A percentile compares a stretch with the other conserved stretches of the same genome.
These are phyloP conservation scores for Aleiodes leptofemur DNA, from an alignment of 2,888 invertebrate species.

Conservation along the genomic window DNA sequence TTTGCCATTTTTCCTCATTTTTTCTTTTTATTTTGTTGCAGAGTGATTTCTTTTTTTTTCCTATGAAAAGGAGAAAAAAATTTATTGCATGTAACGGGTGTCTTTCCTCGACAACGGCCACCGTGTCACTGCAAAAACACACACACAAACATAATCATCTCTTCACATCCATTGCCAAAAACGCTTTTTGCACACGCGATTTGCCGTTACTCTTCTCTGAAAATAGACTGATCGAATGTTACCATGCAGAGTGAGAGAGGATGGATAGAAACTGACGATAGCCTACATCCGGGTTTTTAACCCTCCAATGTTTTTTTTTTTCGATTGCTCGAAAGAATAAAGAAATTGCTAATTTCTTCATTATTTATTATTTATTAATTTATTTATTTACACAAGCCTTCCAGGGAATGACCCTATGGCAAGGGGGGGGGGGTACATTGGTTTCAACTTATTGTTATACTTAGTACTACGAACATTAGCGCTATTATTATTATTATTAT, in stretches of 20 bases:
- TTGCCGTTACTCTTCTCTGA: slow-evolving; percentile 2
- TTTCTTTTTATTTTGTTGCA: neutral
- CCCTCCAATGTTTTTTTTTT: slow-evolving; percentile 8
- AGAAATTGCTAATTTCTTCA: neutral
- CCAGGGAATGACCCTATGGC: no score
- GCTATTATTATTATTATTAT: no score
- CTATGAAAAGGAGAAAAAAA: neutral
- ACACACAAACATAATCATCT: neutral
- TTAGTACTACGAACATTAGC: no score
- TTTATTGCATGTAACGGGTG: slow-evolving; percentile 42
- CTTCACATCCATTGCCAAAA: slow-evolving; percentile 18
- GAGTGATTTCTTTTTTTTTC: neutral
- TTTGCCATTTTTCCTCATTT: neutral
- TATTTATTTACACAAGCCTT: no score
- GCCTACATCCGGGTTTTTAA: slow-evolving; percentile 38
- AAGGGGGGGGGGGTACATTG: no score
- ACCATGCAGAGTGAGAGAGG: slow-evolving; percentile 29
- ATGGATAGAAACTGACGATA: slow-evolving; percentile 32
- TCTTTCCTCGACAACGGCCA: slow-evolving; percentile 26
- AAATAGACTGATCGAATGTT: slow-evolving; percentile 39
- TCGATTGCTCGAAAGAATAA: neutral
- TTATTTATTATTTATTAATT: no score
- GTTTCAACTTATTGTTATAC: no score
- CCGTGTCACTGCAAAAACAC: slow-evolving; percentile 20
- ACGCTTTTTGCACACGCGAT: slow-evolving; percentile 39